Evolutionary conservation across 2,888 invertebrate genomes (phyloP).

Genomic region (Bembecia ichneumoniformis): DNA sequence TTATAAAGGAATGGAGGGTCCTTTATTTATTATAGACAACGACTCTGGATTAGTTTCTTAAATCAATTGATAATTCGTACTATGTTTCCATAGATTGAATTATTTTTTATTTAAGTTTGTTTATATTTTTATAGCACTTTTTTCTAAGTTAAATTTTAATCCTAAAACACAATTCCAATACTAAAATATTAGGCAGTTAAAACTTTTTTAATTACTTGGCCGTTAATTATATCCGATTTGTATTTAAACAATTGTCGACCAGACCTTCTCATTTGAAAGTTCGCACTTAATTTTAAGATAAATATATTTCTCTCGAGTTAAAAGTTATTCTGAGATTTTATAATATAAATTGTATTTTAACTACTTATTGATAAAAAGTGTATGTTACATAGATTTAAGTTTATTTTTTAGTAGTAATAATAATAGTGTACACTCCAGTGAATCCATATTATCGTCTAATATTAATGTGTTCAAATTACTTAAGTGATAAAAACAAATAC

Average conservation of each 20-base stretch:
- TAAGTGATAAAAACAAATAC: not conserved
- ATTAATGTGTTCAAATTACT: not conserved
- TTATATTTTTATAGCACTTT: conserved; percentile 5
- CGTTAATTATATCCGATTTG: too few relatives aligned
- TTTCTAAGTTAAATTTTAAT: too few relatives aligned
- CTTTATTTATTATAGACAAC: too few relatives aligned
- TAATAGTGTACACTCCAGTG: not conserved
- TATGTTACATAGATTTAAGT: not conserved
- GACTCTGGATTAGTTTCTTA: too few relatives aligned
- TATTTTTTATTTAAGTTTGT: not conserved
- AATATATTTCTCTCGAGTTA: not conserved
- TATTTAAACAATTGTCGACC: conserved; percentile 1
- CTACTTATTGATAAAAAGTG: not conserved
- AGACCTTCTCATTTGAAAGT: too few relatives aligned
- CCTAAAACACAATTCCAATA: too few relatives aligned
- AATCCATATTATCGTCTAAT: not conserved
- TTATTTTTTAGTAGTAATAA: not conserved
- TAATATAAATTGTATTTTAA: conserved; percentile 13
- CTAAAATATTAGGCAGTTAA: too few relatives aligned
- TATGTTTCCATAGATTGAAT: too few relatives aligned
- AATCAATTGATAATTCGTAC: too few relatives aligned
- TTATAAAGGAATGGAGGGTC: too few relatives aligned
- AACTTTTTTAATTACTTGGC: too few relatives aligned
- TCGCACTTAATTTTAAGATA: not conserved
- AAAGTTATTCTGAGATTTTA: conserved; percentile 17